Evolutionary conservation across 2,888 invertebrate genomes (phyloP).

Genomic region (Notocelia uddmanniana): DNA sequence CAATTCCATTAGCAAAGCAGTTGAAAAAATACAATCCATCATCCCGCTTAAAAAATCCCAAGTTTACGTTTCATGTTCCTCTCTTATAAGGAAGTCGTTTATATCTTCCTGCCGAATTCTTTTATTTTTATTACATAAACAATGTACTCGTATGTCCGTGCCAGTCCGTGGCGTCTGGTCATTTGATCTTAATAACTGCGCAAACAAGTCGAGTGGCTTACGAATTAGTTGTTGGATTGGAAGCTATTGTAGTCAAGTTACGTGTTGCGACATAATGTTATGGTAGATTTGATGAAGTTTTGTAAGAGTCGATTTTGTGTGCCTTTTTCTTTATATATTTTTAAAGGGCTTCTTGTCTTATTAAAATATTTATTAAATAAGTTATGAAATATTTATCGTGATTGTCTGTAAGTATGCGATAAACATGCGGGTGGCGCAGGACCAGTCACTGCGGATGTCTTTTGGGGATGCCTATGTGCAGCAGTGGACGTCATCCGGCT

Average conservation of each 20-base stretch:
- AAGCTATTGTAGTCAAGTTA: conserved; percentile 24
- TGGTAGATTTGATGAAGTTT: neutral
- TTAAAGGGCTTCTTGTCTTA: too few relatives aligned
- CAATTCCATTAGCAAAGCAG: conserved; percentile 22
- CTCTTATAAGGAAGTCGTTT: conserved; percentile 53
- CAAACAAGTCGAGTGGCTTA: conserved; percentile 64
- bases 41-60: neutral
- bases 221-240: conserved; percentile 38
- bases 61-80: conserved; percentile 25
- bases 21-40: conserved; percentile 16
- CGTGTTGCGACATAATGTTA: neutral
- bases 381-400: too few relatives aligned
- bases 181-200: conserved; percentile 71
- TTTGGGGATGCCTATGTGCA: too few relatives aligned
- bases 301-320: too few relatives aligned
- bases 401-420: too few relatives aligned
- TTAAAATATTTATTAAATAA: too few relatives aligned
- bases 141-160: conserved; percentile 56
- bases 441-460: too few relatives aligned
- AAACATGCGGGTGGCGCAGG: too few relatives aligned
- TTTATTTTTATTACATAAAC: conserved; percentile 68
- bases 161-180: conserved; percentile 50
- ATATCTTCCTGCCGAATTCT: conserved; percentile 72
- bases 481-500: too few relatives aligned
- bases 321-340: too few relatives aligned